Percentiles rank a stretch among this genome's conserved stretches.
Evolutionary conservation across 1,140 invertebrate genomes (phyloP).

Genomic region (Callitettix versicolor): DNA sequence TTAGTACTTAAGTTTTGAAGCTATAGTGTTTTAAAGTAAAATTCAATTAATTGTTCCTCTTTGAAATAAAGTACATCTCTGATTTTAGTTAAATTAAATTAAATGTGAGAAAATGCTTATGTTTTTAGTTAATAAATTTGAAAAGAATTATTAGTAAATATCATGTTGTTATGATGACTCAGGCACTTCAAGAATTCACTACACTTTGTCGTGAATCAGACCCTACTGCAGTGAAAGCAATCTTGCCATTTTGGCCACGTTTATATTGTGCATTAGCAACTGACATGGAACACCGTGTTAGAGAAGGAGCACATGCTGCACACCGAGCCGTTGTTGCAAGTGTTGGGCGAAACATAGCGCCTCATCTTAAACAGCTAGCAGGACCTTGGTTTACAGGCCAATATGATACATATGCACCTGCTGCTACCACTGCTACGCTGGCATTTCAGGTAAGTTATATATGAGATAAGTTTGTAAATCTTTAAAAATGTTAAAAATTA

Average conservation of each 20-base stretch:
- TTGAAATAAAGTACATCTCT: too few species aligned
- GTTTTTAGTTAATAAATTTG: too few species aligned
- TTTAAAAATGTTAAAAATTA: too few species aligned
- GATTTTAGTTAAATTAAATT: too few species aligned
- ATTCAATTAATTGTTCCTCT: too few species aligned
- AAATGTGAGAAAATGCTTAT: too few species aligned
- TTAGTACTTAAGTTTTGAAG: too few species aligned
- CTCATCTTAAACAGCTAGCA: constrained; percentile 62
- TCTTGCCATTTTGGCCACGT: constrained; percentile 67
- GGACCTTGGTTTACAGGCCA: constrained; percentile 66
- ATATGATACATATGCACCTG: constrained; percentile 70
- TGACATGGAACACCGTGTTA: constrained; percentile 67
- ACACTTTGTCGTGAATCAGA: constrained; percentile 50
- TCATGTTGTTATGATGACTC: constrained; percentile 19
- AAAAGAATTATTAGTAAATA: too few species aligned
- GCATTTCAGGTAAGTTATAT: constrained; percentile 47
- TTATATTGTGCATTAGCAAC: constrained; percentile 58
- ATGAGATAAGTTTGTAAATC: too few species aligned
- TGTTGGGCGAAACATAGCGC: constrained; percentile 61
- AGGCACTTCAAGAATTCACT: constrained; percentile 71
- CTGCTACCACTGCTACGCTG: constrained; percentile 55
- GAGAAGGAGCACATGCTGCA: constrained; percentile 60
- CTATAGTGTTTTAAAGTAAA: too few species aligned
- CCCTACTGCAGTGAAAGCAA: constrained; percentile 42
- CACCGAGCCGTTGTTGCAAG: constrained; percentile 51